Base-by-base conservation (phyloP, 1,140 invertebrate genomes). In the Diplogasteroides magnus region DNA sequence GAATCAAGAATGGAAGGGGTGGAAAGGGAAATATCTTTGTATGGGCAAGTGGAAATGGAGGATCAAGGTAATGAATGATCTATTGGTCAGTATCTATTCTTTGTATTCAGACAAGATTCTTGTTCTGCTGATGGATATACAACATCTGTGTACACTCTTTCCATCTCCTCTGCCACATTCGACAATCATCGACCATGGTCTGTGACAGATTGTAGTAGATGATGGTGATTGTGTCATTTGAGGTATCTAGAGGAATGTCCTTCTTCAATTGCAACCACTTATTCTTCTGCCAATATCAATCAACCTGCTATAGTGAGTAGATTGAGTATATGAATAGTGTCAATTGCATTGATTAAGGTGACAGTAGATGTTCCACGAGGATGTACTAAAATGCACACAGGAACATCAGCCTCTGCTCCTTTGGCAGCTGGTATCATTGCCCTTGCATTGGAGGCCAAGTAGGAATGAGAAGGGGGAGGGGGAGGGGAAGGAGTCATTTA, bases 61-160 rank as follows among this genome's bases (percentile, higher is more conserved):
- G 96, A 19, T 88, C 92, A 62, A 90, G 67, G 67, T 60, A 26
- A 6, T 15, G 19, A 48, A 11, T 48, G 37, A 48, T 11, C 19
- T 48, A 11, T 48, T 11, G 6, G 37, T 48, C 19, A 11, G 37
- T 48, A 48, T 48, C 37, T 48, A 11, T 19, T 19, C 6, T 48
- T 48, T 6, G 6, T 48, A 48, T 11, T 48, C 27, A 66, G 94
- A 80, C 91, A 91, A 3, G 96, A 99, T 80, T 96, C 93, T 2
- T 99, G 96, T 83, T 97, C 97, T 83, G 98, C 95, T 86, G 96
- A 99, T 84, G 96, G 96, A 15, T 98, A 98, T 83, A 97, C 94
- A 15, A 97, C 97, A 79, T 95, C 92, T 77, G 97, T 98, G 78
- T 97, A 97, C 84, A 98, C 96, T 0, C 84, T 99, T 29, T 96